phyloP scores from a whole-genome alignment of 2,113 vertebrate species.

The Regulus satrapa region DNA sequence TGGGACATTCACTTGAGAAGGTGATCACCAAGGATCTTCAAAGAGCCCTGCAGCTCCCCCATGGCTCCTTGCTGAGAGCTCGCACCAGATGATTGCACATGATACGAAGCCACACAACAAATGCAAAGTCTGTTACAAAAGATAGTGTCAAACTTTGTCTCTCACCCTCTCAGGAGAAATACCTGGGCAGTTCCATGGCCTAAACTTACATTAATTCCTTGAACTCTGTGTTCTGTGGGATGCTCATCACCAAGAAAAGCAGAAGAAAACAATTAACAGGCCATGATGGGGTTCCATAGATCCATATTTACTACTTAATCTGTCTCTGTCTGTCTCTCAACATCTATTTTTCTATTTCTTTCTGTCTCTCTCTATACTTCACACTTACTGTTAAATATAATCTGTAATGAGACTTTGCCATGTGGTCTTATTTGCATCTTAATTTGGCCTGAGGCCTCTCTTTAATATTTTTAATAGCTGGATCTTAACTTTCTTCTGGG shows the following conservation, averaged over 20 bases:
- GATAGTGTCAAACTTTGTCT: background rate
- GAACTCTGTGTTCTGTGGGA: background rate
- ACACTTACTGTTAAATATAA: background rate
- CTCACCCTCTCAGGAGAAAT: background rate
- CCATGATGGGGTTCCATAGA: background rate
- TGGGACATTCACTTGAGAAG: background rate
- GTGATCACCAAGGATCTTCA: background rate
- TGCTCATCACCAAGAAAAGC: background rate
- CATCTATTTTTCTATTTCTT: background rate
- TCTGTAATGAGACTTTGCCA: background rate
- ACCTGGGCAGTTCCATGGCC: too few relatives aligned
- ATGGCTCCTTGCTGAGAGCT: too few relatives aligned
- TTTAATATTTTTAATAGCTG: background rate
- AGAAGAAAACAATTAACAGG: background rate
- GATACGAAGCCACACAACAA: fast-evolving
- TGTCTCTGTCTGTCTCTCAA: background rate
- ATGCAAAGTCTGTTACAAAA: too few relatives aligned
- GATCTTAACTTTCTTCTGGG: background rate
- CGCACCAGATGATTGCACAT: fast-evolving
- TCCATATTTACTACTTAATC: background rate
- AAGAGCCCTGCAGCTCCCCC: fast-evolving
- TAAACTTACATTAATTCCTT: background rate
- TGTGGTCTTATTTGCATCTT: background rate
- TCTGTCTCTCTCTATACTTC: background rate
- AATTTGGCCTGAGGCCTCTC: fast-evolving